Conservation (phyloP, 2,113 vertebrate genomes). For the Aegithalos caudatus region DNA sequence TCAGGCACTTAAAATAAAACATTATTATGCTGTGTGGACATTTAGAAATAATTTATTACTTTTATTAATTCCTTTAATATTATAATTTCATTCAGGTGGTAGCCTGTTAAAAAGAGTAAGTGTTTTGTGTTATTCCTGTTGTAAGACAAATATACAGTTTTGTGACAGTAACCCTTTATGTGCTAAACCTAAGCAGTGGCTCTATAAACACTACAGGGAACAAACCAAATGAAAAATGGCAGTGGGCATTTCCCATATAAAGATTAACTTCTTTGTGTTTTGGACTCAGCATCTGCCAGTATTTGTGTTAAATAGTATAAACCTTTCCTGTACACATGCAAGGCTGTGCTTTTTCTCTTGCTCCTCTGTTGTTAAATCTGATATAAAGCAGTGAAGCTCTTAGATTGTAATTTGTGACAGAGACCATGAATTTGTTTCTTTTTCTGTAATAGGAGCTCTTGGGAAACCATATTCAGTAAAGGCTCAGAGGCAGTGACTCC, state of each 20-base stretch:
- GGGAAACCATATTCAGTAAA: slow-evolving; percentile 92
- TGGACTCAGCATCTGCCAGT: background rate
- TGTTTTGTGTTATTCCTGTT: background rate
- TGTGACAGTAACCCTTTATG: background rate
- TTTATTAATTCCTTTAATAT: background rate
- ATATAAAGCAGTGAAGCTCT: slow-evolving; percentile 28
- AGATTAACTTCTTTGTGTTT: slow-evolving; percentile 39
- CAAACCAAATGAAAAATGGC: slow-evolving; percentile 4
- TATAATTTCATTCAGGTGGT: background rate
- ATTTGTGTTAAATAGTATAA: background rate
- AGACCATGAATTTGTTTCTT: slow-evolving; percentile 37
- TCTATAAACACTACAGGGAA: background rate
- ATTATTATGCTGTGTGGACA: background rate
- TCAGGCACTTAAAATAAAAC: background rate
- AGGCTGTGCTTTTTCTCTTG: slow-evolving; percentile 9
- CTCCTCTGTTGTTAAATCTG: slow-evolving; percentile 20
- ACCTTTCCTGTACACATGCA: background rate
- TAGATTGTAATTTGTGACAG: slow-evolving; percentile 30
- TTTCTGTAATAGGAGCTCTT: slow-evolving; percentile 82
- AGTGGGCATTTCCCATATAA: background rate
- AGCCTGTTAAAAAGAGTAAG: background rate
- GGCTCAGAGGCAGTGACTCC: slow-evolving; percentile 86
- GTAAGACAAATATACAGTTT: background rate
- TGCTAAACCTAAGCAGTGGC: background rate
- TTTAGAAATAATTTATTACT: background rate